Percentiles rank a stretch among this genome's conserved stretches.
phyloP scores from a whole-genome alignment of 2,113 vertebrate species.

The Upupa epops region DNA sequence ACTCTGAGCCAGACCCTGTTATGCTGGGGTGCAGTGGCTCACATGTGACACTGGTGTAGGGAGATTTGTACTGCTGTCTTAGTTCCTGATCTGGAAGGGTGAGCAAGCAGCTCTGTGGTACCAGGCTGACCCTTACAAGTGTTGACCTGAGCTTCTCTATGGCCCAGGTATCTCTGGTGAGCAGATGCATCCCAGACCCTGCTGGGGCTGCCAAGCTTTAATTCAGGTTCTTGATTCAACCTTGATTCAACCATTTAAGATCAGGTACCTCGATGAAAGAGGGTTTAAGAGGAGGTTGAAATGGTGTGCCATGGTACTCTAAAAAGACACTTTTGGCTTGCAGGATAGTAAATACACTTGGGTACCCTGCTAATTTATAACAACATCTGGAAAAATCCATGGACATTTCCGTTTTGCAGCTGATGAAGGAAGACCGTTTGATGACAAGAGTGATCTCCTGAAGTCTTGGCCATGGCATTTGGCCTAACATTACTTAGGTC shows the following conservation, averaged over 20 bases:
- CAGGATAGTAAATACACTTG: not conserved
- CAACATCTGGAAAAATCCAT: not conserved
- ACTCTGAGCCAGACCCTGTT: fast-evolving
- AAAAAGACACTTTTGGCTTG: not conserved
- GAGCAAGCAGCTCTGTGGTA: not conserved
- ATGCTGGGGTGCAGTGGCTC: not conserved
- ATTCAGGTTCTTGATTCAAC: not conserved
- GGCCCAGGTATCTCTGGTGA: not conserved
- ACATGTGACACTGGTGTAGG: fast-evolving
- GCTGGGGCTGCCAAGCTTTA: not conserved
- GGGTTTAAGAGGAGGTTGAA: not conserved
- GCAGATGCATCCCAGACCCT: not conserved
- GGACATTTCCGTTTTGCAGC: not conserved
- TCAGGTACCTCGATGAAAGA: no score
- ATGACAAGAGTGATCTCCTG: not conserved
- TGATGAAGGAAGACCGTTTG: not conserved
- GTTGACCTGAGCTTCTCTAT: not conserved
- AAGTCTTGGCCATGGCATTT: not conserved
- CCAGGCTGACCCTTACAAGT: not conserved
- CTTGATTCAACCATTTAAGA: no score
- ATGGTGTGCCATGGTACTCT: not conserved
- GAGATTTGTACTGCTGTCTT: fast-evolving
- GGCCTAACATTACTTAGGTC: not conserved
- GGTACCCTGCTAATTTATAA: not conserved
- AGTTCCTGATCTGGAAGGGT: not conserved